Evolutionary conservation across 2,888 invertebrate genomes (phyloP), one percentile per base, ranked within the genome.

Genomic region (Enchytraeus crypticus): DNA sequence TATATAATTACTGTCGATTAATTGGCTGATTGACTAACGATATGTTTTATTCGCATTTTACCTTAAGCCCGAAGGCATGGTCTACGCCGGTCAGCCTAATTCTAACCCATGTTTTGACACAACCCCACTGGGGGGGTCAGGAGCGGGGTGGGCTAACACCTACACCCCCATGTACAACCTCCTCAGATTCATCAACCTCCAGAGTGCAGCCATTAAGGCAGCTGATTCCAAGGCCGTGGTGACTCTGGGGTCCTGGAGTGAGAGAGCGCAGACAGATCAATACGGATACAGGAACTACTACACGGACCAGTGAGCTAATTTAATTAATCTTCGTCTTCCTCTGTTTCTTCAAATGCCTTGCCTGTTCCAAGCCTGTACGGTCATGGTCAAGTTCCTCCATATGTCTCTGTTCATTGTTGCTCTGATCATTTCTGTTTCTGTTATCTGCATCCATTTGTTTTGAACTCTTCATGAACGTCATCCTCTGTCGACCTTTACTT

Each of bases 81-180:
- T 73, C 2, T 70, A 56, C 8, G 62, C 69, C 1, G 68, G 65
- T 11, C 49, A 60, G 26, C 53, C 62, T 11, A 65, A 63, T 63
- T 54, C 43, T 3, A 68, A 74, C 34, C 67, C 63, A 0, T 74
- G 74, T 49, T 69, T 66, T 43, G 72, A 74, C 63, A 72, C 73
- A 1, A 64, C 66, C 1, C 51, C 51, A 21, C 62, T 74, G 32
- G 45, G 54, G 3, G 64, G 65, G 58, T 64, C 66, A n/a, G 74
- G 73, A 0, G 72, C 72, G 5, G 74, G 74, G 0, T 73, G 72
- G 71, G 71, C 69, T 3, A 70, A 69, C 0, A 61, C 65, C 5
- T 53, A 67, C 26, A 71, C 71, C 58, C 69, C 68, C 5, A 66
- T 70, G 21, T 59, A 69, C 26, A 64, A 71, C 46, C 49, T 71